phyloP scores from a whole-genome alignment of 1,140 invertebrate genomes.

The Ptiloglossa arizonensis region DNA sequence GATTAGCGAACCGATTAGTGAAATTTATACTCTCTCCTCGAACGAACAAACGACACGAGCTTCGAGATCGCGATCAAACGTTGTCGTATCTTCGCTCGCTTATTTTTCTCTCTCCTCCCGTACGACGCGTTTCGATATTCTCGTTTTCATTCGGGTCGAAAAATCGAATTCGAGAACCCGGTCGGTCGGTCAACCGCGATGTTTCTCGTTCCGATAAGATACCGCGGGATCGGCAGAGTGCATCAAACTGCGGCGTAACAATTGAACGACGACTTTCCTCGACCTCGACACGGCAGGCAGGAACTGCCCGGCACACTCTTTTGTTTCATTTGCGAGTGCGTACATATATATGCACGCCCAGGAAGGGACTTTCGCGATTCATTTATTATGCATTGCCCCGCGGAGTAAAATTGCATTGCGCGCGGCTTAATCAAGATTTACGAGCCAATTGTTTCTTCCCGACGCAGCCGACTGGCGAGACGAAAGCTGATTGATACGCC shows the following conservation, averaged over 20 bases:
- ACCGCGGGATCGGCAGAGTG: slow-evolving; percentile 3
- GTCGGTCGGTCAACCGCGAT: background rate
- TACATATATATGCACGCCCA: background rate
- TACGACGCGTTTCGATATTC: slow-evolving; percentile 19
- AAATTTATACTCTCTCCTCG: background rate
- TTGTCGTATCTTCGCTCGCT: too few species aligned
- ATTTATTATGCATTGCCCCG: slow-evolving; percentile 21
- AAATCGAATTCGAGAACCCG: slow-evolving; percentile 2
- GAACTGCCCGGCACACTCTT: background rate
- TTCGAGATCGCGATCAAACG: background rate
- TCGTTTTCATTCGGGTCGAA: slow-evolving; percentile 24
- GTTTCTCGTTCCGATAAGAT: slow-evolving; percentile 24
- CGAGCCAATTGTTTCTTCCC: slow-evolving; percentile 41
- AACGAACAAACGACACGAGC: background rate
- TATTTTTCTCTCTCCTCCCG: too few species aligned
- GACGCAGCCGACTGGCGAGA: background rate
- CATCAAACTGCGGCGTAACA: slow-evolving; percentile 3
- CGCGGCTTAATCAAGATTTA: slow-evolving; percentile 33
- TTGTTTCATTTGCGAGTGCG: background rate
- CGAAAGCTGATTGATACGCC: background rate
- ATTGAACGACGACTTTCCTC: slow-evolving; percentile 9
- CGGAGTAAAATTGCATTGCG: slow-evolving; percentile 28
- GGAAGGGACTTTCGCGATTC: slow-evolving; percentile 25
- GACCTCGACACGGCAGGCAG: background rate
- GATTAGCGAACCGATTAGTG: background rate